A percentile compares a stretch with the other conserved stretches of the same genome.
Conservation (phyloP, 2,113 vertebrate genomes). For the Dromiciops gliroides region DNA sequence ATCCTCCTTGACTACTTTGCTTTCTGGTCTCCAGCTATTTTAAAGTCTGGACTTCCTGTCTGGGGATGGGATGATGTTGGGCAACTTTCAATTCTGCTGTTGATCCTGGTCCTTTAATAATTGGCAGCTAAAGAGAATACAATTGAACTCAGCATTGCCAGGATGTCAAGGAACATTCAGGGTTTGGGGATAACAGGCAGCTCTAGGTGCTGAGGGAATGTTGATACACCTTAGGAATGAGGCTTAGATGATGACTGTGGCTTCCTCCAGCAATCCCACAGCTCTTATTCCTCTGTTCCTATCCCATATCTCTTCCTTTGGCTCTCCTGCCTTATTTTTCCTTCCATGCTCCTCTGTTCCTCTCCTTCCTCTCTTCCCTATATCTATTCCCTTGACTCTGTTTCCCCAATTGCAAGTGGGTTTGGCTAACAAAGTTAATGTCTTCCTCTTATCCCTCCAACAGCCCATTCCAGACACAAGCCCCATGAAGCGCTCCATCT, state of each 20-base stretch:
- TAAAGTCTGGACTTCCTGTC: not conserved
- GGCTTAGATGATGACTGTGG: not conserved
- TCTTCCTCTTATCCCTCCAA: rapidly evolving
- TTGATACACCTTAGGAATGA: not conserved
- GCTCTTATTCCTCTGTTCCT: not conserved
- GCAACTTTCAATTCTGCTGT: not conserved
- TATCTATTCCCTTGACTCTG: not conserved
- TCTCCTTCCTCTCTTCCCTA: not conserved
- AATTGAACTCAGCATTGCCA: not conserved
- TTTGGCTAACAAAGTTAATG: not conserved
- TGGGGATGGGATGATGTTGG: not conserved
- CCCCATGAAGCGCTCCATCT: constrained; percentile 93
- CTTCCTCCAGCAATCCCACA: not conserved
- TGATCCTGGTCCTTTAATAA: not conserved
- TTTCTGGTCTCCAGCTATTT: not conserved
- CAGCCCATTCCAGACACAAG: constrained; percentile 92
- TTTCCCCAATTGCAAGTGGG: not conserved
- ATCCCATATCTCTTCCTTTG: not conserved
- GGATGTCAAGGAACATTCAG: not conserved
- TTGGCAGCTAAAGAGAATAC: not conserved
- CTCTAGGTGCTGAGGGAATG: not conserved
- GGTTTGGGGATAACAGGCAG: not conserved
- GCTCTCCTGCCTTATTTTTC: not conserved
- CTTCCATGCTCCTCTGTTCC: not conserved
- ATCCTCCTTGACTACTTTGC: not conserved